These are phyloP conservation scores for Mesitornis unicolor DNA, from an alignment of 2,113 vertebrate genomes.

Conservation along the genomic window DNA sequence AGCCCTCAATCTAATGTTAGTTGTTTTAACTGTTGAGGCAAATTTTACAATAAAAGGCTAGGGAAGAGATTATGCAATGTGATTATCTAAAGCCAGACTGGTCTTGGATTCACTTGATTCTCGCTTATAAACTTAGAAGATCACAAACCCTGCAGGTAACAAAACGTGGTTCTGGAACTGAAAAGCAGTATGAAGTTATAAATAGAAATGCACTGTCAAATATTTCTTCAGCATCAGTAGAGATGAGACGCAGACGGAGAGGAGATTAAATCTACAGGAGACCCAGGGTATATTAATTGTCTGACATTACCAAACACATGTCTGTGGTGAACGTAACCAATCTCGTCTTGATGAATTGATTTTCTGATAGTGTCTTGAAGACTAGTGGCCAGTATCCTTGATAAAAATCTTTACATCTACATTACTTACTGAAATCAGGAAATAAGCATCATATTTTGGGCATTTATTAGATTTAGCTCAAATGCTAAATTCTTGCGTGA, in stretches of 20 bases:
- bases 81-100: background rate
- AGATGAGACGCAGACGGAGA: conserved; percentile 39
- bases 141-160: conserved; percentile 1
- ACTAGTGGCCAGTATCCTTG: background rate
- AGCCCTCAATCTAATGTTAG: background rate
- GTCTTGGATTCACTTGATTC: background rate
- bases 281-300: conserved; percentile 63
- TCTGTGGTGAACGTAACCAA: conserved; percentile 54
- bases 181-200: conserved; percentile 45
- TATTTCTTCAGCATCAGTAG: conserved; percentile 28
- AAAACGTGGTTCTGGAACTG: conserved; percentile 7
- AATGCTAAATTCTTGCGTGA: conserved; percentile 38
- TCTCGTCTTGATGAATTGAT: conserved; percentile 66
- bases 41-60: background rate
- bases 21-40: background rate
- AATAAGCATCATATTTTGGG: background rate
- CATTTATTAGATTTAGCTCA: conserved; percentile 48
- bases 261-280: conserved; percentile 66
- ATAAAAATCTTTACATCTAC: conserved; percentile 65
- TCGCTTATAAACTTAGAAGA: background rate
- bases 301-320: conserved; percentile 60
- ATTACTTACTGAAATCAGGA: conserved; percentile 55
- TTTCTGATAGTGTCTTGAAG: conserved; percentile 67
- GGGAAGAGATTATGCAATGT: background rate
- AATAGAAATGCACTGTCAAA: conserved; percentile 58